Evolutionary conservation across 2,797 vertebrate species (phyloP).

Genomic region (Geotrypetes seraphini): DNA sequence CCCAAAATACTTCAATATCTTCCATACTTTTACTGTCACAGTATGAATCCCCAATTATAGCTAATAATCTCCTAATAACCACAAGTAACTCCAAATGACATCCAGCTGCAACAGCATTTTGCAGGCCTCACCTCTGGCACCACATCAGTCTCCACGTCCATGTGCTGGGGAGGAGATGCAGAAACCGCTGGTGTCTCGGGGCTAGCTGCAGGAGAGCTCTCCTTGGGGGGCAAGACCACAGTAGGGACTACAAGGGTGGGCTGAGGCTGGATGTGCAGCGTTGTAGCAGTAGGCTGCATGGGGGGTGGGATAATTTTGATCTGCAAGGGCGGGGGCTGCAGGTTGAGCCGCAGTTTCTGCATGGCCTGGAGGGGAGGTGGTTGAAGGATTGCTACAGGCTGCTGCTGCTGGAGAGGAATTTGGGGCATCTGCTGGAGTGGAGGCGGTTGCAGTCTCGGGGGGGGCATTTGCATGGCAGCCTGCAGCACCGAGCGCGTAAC

Average conservation of each 20-base stretch:
- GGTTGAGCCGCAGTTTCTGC: constrained; percentile 27
- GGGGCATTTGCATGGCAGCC: constrained; percentile 48
- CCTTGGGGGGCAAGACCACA: constrained; percentile 41
- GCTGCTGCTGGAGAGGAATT: constrained; percentile 67
- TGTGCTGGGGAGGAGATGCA: constrained; percentile 38
- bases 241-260: constrained; percentile 40
- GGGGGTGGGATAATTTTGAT: constrained; percentile 62
- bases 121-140: constrained; percentile 45
- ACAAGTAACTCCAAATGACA: too few species aligned
- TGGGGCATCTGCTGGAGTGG: constrained; percentile 29
- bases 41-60: too few species aligned
- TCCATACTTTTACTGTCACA: too few species aligned
- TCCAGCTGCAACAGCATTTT: too few species aligned
- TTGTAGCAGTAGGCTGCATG: constrained; percentile 44
- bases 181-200: constrained; percentile 40
- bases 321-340: constrained; percentile 64
- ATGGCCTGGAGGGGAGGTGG: constrained; percentile 72
- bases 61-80: too few species aligned
- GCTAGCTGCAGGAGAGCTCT: constrained; percentile 31
- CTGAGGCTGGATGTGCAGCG: constrained; percentile 44
- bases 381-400: constrained; percentile 62
- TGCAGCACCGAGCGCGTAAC: constrained; percentile 49
- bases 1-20: too few species aligned
- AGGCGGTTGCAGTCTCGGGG: constrained; percentile 57
- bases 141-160: constrained; percentile 44